phyloP scores from a whole-genome alignment of 2,888 invertebrate species.

The Troides aeacus region DNA sequence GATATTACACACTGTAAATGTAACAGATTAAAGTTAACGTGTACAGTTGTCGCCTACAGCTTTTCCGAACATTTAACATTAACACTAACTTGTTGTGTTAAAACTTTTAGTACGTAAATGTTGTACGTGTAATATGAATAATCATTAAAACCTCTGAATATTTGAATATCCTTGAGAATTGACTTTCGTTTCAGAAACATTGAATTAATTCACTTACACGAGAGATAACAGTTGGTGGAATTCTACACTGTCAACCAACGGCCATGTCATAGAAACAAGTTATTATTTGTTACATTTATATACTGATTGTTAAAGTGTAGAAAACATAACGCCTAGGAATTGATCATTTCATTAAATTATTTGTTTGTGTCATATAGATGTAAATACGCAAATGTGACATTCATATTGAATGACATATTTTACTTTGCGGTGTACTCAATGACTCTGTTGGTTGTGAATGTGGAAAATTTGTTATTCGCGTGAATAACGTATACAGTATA shows the following conservation, averaged over 20 bases:
- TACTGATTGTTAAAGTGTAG: constrained; percentile 13
- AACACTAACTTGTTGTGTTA: background rate
- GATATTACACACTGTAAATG: too few relatives aligned
- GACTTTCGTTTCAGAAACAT: constrained; percentile 5
- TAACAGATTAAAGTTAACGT: too few relatives aligned
- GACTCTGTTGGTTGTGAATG: background rate
- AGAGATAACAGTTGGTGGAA: constrained; percentile 7
- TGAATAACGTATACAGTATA: constrained; percentile 2
- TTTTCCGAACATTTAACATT: too few relatives aligned
- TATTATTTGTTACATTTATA: constrained; percentile 15
- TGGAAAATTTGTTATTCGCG: constrained; percentile 20
- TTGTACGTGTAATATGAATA: background rate
- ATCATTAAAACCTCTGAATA: background rate
- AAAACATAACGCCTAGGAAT: constrained; percentile 14
- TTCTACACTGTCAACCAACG: constrained; percentile 5
- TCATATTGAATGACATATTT: constrained; percentile 20
- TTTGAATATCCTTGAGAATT: background rate
- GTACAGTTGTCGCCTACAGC: too few relatives aligned
- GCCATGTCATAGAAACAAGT: constrained; percentile 12
- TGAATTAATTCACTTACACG: background rate
- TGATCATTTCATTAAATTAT: constrained; percentile 7
- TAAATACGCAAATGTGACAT: constrained; percentile 19
- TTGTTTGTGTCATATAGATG: constrained; percentile 6
- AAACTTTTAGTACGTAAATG: background rate
- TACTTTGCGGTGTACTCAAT: constrained; percentile 6